Conservation (phyloP, 1,140 invertebrate genomes). For the Thrips palmi region DNA sequence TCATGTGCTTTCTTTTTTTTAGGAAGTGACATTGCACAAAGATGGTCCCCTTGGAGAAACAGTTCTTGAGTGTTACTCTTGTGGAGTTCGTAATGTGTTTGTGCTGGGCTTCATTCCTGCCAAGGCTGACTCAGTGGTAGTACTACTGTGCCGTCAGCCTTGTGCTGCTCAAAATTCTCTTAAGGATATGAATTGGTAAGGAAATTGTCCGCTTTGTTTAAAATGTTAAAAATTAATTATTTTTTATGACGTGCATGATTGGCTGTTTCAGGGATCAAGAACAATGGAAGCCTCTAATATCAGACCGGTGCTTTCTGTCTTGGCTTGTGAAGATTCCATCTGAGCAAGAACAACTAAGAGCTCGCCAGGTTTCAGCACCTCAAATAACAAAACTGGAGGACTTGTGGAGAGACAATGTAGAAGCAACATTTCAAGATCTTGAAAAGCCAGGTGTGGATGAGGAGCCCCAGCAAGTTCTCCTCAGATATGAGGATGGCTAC, state of each 20-base stretch:
- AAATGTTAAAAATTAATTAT: background rate
- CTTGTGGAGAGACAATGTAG: slow-evolving; percentile 95
- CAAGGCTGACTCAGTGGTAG: slow-evolving; percentile 98
- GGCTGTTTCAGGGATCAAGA: slow-evolving; percentile 61
- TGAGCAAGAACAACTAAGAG: slow-evolving; percentile 87
- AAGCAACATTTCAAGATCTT: slow-evolving; percentile 93
- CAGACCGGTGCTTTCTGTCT: slow-evolving; percentile 84
- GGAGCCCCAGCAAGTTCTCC: slow-evolving; percentile 85
- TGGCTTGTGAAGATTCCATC: slow-evolving; percentile 95
- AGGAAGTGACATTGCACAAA: slow-evolving; percentile 89
- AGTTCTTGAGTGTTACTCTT: slow-evolving; percentile 95
- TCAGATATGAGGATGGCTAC: slow-evolving; percentile 94
- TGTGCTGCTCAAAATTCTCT: slow-evolving; percentile 91
- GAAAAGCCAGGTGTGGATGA: slow-evolving; percentile 96
- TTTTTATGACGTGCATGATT: slow-evolving; percentile 6
- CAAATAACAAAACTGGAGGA: slow-evolving; percentile 98
- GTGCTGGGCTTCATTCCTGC: slow-evolving; percentile 97
- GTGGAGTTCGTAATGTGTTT: slow-evolving; percentile 94
- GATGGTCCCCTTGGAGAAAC: slow-evolving; percentile 97
- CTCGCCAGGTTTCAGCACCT: slow-evolving; percentile 85
- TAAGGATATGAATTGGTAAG: slow-evolving; percentile 94
- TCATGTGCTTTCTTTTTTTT: too few relatives aligned
- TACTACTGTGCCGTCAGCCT: slow-evolving; percentile 89
- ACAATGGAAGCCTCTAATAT: slow-evolving; percentile 95
- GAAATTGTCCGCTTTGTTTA: slow-evolving; percentile 2